Evolutionary conservation across 2,113 vertebrate species (phyloP), one percentile per base, ranked within the genome.

Genomic region (Oriolus oriolus): DNA sequence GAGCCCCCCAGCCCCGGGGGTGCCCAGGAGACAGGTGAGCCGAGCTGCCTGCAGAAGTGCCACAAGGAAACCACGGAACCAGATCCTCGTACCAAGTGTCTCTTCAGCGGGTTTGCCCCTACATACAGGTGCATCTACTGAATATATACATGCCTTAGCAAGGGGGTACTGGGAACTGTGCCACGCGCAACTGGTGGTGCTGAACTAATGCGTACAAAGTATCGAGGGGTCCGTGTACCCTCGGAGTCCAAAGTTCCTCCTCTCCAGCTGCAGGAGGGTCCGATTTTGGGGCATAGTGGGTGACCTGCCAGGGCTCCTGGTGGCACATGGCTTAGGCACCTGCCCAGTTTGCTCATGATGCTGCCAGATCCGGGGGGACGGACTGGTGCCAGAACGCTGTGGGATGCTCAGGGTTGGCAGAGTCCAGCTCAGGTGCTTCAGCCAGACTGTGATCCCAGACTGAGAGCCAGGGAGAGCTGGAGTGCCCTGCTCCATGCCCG

Each of bases 61-160:
- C 10, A 0, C 63, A 90, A 93, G 42, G 68, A 93, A 93, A 96
- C 13, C 80, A 92, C 0, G 16, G 56, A 74, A 68, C 27, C 56
- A 84, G 27, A 39, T 73, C 73, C 78, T 83, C 1, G 3, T 53
- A 92, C 49, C 31, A 14, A 88, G 68, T 53, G 92, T 92, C 91
- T 97, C 87, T 95, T 93, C 93, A 85, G 85, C n/a, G 50, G 53
- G 90, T 84, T 89, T 83, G 91, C 89, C 92, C 96, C 89, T 90
- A 84, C 63, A 39, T 41, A 70, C 9, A 84, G 91, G 94, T 77
- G 94, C 91, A 64, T 81, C 93, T 95, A 96, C 76, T 44, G 94
- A 95, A 92, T 86, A 95, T 84, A 95, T 54, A 90, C 86, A 90
- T 42, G 85, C 73, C 88, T 90, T 90, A 95, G 92, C 90, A 59